Conservation (phyloP, 2,113 vertebrate genomes). For the Eulacestoma nigropectus region DNA sequence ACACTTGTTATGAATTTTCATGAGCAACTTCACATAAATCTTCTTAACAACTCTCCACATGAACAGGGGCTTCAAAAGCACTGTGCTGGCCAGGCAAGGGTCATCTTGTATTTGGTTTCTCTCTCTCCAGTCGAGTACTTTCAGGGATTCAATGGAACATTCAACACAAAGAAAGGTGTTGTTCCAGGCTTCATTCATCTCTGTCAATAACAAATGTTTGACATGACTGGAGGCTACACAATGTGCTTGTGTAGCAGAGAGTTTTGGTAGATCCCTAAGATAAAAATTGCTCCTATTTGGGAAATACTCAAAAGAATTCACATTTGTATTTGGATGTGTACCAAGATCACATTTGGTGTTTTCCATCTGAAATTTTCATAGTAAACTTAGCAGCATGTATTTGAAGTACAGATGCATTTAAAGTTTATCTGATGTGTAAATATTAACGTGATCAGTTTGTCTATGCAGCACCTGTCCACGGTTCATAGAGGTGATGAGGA, state of each 20-base stretch:
- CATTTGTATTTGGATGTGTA: conserved; percentile 44
- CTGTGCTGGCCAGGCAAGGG: neutral
- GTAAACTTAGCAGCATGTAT: conserved; percentile 20
- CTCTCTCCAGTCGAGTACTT: neutral
- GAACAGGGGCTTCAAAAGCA: neutral
- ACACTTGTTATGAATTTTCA: conserved; percentile 14
- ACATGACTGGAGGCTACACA: neutral
- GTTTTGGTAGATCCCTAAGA: neutral
- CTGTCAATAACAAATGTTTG: neutral
- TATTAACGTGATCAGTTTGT: neutral
- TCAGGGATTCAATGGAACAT: neutral
- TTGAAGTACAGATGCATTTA: neutral
- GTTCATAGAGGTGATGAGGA: neutral
- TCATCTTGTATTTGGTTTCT: conserved; percentile 11
- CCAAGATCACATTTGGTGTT: conserved; percentile 55
- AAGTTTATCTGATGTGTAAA: neutral
- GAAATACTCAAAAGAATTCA: conserved; percentile 36
- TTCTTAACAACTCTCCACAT: neutral
- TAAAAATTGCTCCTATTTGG: conserved; percentile 3
- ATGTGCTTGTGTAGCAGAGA: neutral
- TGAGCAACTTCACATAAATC: neutral
- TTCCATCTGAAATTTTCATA: conserved; percentile 24
- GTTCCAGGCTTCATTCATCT: neutral
- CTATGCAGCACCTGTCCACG: neutral
- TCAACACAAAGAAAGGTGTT: conserved; percentile 6